phyloP scores from a whole-genome alignment of 2,113 vertebrate genomes.

The Engraulis encrasicolus region DNA sequence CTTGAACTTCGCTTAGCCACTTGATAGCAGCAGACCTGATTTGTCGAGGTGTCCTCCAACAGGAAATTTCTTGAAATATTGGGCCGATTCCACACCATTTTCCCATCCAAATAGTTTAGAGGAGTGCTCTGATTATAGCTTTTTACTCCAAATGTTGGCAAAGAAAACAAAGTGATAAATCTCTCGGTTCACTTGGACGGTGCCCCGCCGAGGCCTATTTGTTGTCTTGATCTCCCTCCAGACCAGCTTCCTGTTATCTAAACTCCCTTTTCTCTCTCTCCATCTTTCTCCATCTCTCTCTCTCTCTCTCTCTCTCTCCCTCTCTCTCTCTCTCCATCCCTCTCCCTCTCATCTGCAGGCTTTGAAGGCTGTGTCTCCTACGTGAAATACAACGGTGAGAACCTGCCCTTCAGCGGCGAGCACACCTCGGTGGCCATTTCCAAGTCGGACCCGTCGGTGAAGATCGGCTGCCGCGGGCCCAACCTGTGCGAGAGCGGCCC shows the following conservation, averaged over 20 bases:
- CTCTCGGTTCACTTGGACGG: conserved; percentile 44
- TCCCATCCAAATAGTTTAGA: conserved; percentile 59
- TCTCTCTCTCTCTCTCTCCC: background rate
- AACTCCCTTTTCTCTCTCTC: conserved; percentile 9
- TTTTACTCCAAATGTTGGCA: conserved; percentile 47
- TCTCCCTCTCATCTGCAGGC: conserved; percentile 69
- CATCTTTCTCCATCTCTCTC: conserved; percentile 15
- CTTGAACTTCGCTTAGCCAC: background rate
- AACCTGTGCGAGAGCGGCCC: conserved; percentile 90
- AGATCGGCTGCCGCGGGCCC: conserved; percentile 91
- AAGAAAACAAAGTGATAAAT: conserved; percentile 47
- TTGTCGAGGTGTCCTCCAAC: conserved; percentile 45
- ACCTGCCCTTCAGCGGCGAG: conserved; percentile 86
- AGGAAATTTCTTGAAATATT: conserved; percentile 36
- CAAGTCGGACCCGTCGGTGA: conserved; percentile 84
- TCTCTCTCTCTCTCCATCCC: conserved; percentile 4
- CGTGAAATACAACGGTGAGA: conserved; percentile 86
- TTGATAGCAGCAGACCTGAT: conserved; percentile 36
- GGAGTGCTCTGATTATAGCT: conserved; percentile 59
- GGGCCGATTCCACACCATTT: conserved; percentile 56
- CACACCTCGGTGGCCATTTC: conserved; percentile 83
- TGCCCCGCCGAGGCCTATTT: conserved; percentile 35
- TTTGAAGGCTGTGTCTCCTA: conserved; percentile 92
- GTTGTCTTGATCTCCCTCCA: conserved; percentile 30
- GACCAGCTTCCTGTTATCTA: conserved; percentile 50